These are phyloP conservation scores for Colletes gigas DNA, from an alignment of 1,140 invertebrate species.

Conservation along the genomic window DNA sequence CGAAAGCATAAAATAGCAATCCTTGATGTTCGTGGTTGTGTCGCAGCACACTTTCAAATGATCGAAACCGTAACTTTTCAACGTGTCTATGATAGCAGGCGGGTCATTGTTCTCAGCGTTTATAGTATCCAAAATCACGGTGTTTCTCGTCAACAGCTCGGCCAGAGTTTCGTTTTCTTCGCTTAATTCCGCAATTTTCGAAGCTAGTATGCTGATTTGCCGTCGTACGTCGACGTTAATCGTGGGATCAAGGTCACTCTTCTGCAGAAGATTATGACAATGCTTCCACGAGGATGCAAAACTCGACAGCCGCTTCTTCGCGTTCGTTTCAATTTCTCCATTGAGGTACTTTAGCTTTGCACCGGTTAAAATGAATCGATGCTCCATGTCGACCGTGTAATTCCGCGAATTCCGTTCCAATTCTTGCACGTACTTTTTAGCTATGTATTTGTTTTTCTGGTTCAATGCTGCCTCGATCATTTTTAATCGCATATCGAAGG, in stretches of 20 bases:
- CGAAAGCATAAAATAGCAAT: constrained; percentile 63
- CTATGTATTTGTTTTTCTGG: constrained; percentile 75
- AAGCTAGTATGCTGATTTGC: constrained; percentile 56
- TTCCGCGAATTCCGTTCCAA: not conserved
- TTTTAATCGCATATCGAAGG: constrained; percentile 57
- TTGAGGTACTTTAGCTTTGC: constrained; percentile 62
- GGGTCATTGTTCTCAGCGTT: not conserved
- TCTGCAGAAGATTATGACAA: constrained; percentile 46
- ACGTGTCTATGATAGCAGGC: constrained; percentile 17
- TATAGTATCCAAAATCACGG: constrained; percentile 41
- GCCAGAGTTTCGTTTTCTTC: constrained; percentile 44
- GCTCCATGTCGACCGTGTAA: not conserved
- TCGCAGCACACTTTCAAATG: constrained; percentile 59
- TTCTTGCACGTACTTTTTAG: constrained; percentile 70
- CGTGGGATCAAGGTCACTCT: not conserved
- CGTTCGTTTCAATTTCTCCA: constrained; percentile 47
- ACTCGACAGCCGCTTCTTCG: constrained; percentile 39
- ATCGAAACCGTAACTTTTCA: constrained; percentile 60
- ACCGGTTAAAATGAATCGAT: constrained; percentile 45
- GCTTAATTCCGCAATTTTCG: constrained; percentile 45
- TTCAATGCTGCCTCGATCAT: constrained; percentile 76
- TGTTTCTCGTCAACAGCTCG: constrained; percentile 6
- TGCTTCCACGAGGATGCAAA: constrained; percentile 62
- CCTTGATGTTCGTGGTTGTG: constrained; percentile 10
- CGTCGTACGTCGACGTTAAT: constrained; percentile 41